phyloP scores from a whole-genome alignment of 2,888 invertebrate species.

The Agriopis aurantiaria region DNA sequence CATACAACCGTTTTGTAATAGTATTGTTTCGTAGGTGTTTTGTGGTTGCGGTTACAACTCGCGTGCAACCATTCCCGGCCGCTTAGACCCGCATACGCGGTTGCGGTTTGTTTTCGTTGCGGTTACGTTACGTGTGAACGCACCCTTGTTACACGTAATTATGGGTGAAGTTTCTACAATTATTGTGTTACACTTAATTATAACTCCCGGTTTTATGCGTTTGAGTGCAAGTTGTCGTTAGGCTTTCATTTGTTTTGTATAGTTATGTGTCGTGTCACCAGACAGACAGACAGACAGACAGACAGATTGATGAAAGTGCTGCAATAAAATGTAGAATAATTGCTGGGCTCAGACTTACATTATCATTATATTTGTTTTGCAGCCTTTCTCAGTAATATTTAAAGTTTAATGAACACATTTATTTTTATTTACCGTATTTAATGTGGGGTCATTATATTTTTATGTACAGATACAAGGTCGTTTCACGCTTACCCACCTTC shows the following conservation, averaged over 20 bases:
- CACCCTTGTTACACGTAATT: conserved; percentile 24
- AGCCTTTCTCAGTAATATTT: neutral
- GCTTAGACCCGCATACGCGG: neutral
- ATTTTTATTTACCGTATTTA: too few relatives aligned
- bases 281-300: neutral
- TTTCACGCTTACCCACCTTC: too few relatives aligned
- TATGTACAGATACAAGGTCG: too few relatives aligned
- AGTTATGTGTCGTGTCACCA: neutral
- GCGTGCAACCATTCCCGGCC: conserved; percentile 17
- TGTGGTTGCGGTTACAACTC: conserved; percentile 3
- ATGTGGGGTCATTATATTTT: too few relatives aligned
- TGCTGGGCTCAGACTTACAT: neutral
- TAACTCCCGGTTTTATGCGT: conserved; percentile 2
- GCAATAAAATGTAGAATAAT: neutral
- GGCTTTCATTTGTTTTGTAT: neutral
- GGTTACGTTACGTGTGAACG: conserved; percentile 25
- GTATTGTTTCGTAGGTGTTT: neutral
- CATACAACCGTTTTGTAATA: too few relatives aligned
- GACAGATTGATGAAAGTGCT: neutral
- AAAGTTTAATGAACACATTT: too few relatives aligned
- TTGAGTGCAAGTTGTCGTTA: neutral
- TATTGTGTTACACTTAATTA: conserved; percentile 18
- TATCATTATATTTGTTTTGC: neutral
- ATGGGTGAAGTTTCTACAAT: conserved; percentile 16
- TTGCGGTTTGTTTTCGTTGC: conserved; percentile 23